These are phyloP conservation scores for Epinephelus lanceolatus DNA, from an alignment of 2,113 vertebrate genomes.

Conservation along the genomic window DNA sequence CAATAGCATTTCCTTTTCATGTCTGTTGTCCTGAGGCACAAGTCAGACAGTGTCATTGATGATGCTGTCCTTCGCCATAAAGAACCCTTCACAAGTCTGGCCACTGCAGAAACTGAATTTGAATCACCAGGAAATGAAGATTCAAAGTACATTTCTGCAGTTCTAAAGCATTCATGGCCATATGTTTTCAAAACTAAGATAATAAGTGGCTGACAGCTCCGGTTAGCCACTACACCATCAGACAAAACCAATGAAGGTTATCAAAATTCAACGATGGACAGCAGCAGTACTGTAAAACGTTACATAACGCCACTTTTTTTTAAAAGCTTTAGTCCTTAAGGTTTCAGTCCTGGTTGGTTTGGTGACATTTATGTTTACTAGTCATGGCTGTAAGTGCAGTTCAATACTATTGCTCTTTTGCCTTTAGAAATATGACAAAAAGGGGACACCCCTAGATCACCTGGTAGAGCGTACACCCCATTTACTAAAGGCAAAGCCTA, in stretches of 20 bases:
- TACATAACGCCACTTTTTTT: not conserved
- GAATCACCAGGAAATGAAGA: not conserved
- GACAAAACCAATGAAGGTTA: not conserved
- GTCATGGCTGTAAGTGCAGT: not conserved
- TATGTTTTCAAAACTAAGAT: not conserved
- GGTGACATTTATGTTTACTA: not conserved
- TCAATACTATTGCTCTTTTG: not conserved
- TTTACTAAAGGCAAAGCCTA: too few species aligned
- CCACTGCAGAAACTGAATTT: not conserved
- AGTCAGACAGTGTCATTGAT: constrained; percentile 33
- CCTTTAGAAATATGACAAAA: too few species aligned
- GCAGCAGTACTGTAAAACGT: not conserved
- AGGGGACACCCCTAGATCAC: too few species aligned
- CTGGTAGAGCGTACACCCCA: too few species aligned
- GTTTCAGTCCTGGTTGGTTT: not conserved
- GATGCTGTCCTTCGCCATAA: constrained; percentile 36
- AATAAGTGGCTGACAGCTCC: not conserved
- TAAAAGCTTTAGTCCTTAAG: too few species aligned
- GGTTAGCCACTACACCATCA: not conserved
- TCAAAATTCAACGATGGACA: not conserved
- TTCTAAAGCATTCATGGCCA: not conserved
- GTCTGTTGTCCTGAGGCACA: constrained; percentile 37
- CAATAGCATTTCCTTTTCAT: constrained; percentile 46
- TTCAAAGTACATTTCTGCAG: not conserved
- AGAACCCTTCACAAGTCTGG: constrained; percentile 9